phyloP scores from a whole-genome alignment of 2,797 vertebrate species.

The Melanotaenia parkinsoni region DNA sequence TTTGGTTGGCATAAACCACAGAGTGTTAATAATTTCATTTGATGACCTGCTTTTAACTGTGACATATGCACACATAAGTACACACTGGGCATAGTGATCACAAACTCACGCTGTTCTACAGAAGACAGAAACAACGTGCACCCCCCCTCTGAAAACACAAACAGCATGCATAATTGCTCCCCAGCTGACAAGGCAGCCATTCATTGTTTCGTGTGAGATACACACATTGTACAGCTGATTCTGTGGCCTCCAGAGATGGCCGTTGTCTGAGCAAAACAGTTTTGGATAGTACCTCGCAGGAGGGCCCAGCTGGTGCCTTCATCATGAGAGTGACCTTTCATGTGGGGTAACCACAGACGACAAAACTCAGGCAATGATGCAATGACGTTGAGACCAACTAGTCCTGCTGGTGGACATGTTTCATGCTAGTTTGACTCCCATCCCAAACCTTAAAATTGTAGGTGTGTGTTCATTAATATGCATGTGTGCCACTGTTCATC shows the following conservation, averaged over 20 bases:
- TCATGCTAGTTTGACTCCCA: slow-evolving; percentile 23
- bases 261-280: slow-evolving; percentile 52
- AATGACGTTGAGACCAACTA: slow-evolving; percentile 27
- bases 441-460: slow-evolving; percentile 28
- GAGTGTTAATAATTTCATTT: slow-evolving; percentile 49
- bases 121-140: slow-evolving; percentile 43
- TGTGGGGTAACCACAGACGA: slow-evolving; percentile 41
- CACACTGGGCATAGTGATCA: slow-evolving; percentile 27
- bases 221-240: slow-evolving; percentile 10
- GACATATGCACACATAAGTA: slow-evolving; percentile 46
- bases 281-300: slow-evolving; percentile 23
- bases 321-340: slow-evolving; percentile 29
- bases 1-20: slow-evolving; percentile 41
- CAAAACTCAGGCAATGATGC: slow-evolving; percentile 25
- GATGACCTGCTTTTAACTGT: slow-evolving; percentile 63
- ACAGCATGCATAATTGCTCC: slow-evolving; percentile 71
- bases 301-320: slow-evolving; percentile 50
- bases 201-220: slow-evolving; percentile 48
- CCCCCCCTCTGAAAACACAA: slow-evolving; percentile 54
- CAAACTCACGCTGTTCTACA: slow-evolving; percentile 43
- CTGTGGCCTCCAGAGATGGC: slow-evolving; percentile 17
- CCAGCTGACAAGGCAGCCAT: slow-evolving; percentile 58
- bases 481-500: slow-evolving; percentile 70
- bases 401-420: slow-evolving; percentile 24
- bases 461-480: slow-evolving; percentile 54